phyloP scores from a whole-genome alignment of 2,113 vertebrate species.

The Paracanthobrama guichenoti region DNA sequence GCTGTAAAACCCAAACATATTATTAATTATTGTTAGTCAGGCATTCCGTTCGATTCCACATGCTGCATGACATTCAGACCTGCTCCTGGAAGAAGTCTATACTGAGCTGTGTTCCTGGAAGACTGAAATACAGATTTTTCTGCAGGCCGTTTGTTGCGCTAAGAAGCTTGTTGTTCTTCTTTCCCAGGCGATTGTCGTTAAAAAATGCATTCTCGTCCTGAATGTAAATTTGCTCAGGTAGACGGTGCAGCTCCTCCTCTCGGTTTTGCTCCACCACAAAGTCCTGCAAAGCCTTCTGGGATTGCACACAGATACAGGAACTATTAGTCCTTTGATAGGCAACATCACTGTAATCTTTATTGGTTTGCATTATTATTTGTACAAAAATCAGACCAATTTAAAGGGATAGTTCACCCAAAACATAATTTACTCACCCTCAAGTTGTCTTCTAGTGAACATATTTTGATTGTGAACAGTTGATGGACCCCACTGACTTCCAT shows the following conservation, averaged over 20 bases:
- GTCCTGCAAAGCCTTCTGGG: slow-evolving; percentile 75
- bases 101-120: slow-evolving; percentile 74
- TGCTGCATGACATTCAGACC: slow-evolving; percentile 60
- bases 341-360: not conserved
- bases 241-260: slow-evolving; percentile 67
- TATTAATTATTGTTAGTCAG: slow-evolving; percentile 17
- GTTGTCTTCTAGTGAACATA: too few relatives aligned
- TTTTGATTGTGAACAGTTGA: too few relatives aligned
- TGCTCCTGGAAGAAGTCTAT: slow-evolving; percentile 79
- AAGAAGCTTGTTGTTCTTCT: slow-evolving; percentile 70
- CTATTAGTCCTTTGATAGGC: not conserved
- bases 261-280: slow-evolving; percentile 67
- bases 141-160: slow-evolving; percentile 61
- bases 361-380: not conserved
- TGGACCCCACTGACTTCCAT: too few relatives aligned
- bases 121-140: slow-evolving; percentile 73
- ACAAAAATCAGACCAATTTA: not conserved
- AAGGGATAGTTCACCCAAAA: too few relatives aligned
- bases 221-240: slow-evolving; percentile 73
- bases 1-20: not conserved
- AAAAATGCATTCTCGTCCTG: slow-evolving; percentile 77
- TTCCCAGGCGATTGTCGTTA: slow-evolving; percentile 75
- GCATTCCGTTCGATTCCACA: not conserved
- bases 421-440: too few relatives aligned
- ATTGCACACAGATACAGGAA: slow-evolving; percentile 9